Base-by-base conservation (phyloP, 2,113 vertebrate genomes). In the Muscicapa adusta region DNA sequence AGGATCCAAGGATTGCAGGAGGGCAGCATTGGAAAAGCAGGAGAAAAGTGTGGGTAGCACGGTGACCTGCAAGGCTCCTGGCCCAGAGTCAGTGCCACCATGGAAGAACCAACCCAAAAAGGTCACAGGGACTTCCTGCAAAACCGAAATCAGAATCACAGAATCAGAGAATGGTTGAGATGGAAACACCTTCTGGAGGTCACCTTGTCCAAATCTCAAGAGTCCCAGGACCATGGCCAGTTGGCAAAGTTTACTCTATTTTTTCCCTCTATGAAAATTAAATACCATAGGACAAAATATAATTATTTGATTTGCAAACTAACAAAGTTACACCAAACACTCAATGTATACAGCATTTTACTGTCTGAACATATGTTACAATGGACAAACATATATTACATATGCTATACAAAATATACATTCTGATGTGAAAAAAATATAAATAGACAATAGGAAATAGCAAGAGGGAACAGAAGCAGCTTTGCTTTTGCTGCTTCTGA, bases 351-450 rank as follows among this genome's bases (percentile, higher is more conserved):
- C 23, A 94, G 87, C 77, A 65, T 94, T 98, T 98, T 98, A 98
- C 98, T 98, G 96, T 88, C 48, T 77, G 82, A 86, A 94, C 72
- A 42, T 94, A 96, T 95, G 77, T 93, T 97, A 98, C 96, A 98
- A 88, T 71, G 97, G 96, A 97, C 96, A 96, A 96, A 96, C 89
- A 79, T 94, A 95, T 97, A 84, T 97, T 97, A 98, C 96, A 97
- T 97, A 98, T 83, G 89, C 98, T 97, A 94, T 98, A 98, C 96
- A 98, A 98, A 98, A 98, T 97, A 97, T 96, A 98, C 98, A 98
- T 97, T 97, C 97, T 97, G 94, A 88, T 40, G 79, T 92, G 97
- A 95, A 93, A 97, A 98, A 96, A 98, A 98, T 96, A 98, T 96
- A 97, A 96, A 97, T 95, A 98, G 85, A 93, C 70, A 96, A 66